Base-by-base conservation (phyloP, 2,888 invertebrate genomes). In the Archips crataeganus region DNA sequence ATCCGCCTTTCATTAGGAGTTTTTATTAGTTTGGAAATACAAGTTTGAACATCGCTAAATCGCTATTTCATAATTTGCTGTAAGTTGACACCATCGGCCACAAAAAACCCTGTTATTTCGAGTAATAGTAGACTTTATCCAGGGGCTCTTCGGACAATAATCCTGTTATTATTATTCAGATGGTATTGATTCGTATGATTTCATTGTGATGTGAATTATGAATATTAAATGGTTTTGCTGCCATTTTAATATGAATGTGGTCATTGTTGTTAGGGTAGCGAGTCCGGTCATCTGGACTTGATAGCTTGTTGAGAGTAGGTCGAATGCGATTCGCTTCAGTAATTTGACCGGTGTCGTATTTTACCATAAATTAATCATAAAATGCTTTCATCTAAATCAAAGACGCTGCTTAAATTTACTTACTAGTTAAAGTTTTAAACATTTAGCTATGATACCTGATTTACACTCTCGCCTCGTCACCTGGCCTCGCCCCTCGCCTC, bases 141-240 rank as follows among this genome's bases (percentile, higher is more conserved):
- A 54, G 74, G 77, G 76, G 76, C 72, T 75, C 42, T 64, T 60
- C 60, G 71, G 74, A 78, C 76, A 75, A 76, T 70, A 69, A 69
- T 34, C 64, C 65, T 60, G 59, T 74, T 74, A 77, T 79, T 78
- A 78, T 80, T 81, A 82, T 81, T 75, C 77, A 76, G 77, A 78
- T 81, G 78, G 76, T 80, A 87, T 90, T 90, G 88, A 82, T 88
- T 81, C 82, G 78, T 78, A 83, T 84, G 82, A 81, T 84, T 79
- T 80, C 77, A 83, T 87, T 86, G 82, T 84, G 77, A 77, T 74
- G 75, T 71, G 81, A 82, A 84, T 83, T 87, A 91, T 92, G 89
- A 92, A 92, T 93, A 91, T 91, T 90, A 90, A 87, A 90, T 85
- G 83, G 86, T 79, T 88, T 86, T 86, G 88, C 82, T 81, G 81